These are phyloP conservation scores for Steinernema hermaphroditum DNA, from an alignment of 2,888 invertebrate species.

Conservation along the genomic window DNA sequence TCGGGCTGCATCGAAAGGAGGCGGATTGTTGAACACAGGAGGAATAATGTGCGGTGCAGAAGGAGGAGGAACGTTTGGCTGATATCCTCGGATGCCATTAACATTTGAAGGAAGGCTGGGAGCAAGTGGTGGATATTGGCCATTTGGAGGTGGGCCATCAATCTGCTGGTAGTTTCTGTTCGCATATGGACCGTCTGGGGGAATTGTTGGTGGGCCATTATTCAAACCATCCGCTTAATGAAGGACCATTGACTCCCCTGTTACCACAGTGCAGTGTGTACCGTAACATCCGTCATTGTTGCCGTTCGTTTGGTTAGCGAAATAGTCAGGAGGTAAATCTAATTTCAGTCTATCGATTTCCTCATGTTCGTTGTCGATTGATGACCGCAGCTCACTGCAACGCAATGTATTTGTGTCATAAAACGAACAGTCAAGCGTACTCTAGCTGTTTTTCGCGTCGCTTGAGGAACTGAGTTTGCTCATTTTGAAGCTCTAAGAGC, in stretches of 20 bases:
- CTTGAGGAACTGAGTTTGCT: not conserved
- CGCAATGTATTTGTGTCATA: not conserved
- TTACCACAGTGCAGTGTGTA: too few relatives aligned
- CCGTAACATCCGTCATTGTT: too few relatives aligned
- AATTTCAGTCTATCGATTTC: constrained; percentile 8
- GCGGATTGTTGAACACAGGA: constrained; percentile 4
- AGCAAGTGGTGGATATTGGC: not conserved
- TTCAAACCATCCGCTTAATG: too few relatives aligned
- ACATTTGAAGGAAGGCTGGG: not conserved
- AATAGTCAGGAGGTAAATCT: not conserved
- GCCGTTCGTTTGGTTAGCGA: constrained; percentile 1
- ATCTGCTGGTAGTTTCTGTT: not conserved
- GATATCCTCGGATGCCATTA: constrained; percentile 9
- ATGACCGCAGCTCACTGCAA: not conserved
- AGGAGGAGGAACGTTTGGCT: constrained; percentile 24
- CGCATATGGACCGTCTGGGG: not conserved
- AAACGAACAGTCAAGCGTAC: not conserved
- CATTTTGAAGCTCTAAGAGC: not conserved
- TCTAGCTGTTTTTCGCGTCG: constrained; percentile 14
- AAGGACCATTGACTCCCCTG: too few relatives aligned
- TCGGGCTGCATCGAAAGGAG: constrained; percentile 6
- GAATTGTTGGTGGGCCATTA: not conserved
- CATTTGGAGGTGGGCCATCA: not conserved
- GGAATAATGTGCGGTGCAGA: not conserved
- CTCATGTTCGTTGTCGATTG: not conserved